These are phyloP conservation scores for Drosophila athabasca DNA, from an alignment of 1,140 invertebrate species.

Conservation along the genomic window DNA sequence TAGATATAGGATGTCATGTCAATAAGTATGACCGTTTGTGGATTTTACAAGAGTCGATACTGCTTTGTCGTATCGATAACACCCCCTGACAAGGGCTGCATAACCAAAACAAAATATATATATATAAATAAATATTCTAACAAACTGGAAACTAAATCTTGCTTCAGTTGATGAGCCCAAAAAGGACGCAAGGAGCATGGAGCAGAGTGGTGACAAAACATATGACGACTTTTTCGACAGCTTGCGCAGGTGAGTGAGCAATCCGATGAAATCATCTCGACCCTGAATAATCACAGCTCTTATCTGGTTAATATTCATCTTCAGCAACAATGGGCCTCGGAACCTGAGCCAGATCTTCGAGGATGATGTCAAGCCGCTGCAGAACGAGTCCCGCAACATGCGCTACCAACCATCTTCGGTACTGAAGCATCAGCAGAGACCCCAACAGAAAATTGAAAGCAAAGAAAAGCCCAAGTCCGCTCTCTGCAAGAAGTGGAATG, in stretches of 20 bases:
- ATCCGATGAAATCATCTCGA: too few relatives aligned
- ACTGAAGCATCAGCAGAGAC: conserved; percentile 1
- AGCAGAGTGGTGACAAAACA: conserved; percentile 18
- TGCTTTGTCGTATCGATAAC: too few relatives aligned
- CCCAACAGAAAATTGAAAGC: neutral
- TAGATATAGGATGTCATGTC: too few relatives aligned
- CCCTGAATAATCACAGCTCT: too few relatives aligned
- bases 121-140: too few relatives aligned
- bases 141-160: too few relatives aligned
- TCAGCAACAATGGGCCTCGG: conserved; percentile 30
- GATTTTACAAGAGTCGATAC: too few relatives aligned
- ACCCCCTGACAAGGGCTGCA: too few relatives aligned
- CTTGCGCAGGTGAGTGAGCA: conserved; percentile 38
- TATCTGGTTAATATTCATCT: neutral
- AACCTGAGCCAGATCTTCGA: conserved; percentile 54
- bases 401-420: conserved; percentile 34
- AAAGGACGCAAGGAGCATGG: conserved; percentile 19
- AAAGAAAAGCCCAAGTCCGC: neutral
- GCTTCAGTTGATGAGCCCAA: too few relatives aligned
- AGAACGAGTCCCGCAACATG: conserved; percentile 34
- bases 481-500: neutral
- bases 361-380: conserved; percentile 41
- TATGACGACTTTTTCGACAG: conserved; percentile 46
- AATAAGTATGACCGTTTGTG: too few relatives aligned
- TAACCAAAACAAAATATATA: too few relatives aligned